Evolutionary conservation across 2,113 vertebrate species (phyloP), one percentile per base, ranked within the genome.

Genomic region (Arizona elegans): DNA sequence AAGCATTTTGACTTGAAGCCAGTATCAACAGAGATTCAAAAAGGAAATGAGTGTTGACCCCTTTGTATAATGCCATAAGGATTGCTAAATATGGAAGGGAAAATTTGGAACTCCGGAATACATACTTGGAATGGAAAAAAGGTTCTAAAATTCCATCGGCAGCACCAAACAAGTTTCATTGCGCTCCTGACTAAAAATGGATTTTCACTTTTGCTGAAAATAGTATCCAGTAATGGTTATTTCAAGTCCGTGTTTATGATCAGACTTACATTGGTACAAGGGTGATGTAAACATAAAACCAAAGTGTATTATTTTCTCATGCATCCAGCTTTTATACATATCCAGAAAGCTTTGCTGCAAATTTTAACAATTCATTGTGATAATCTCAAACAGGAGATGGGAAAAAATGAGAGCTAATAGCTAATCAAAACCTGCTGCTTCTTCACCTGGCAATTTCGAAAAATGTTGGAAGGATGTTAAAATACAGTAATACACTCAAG

Each of bases 31-130:
- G 47, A 85, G 43, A 23, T 91, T 55, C 91, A 93, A 89, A 93
- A 88, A 94, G 89, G 8, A 91, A 93, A 52, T 50, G 29, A 8
- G 5, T 3, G 15, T 86, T 94, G 93, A 90, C 12, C 33, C 90
- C 1, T 6, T 23, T 92, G 23, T 58, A 38, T 47, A 88, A 89
- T 21, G 86, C 56, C 56, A 62, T 91, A 91, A 94, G 95, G 94
- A 93, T 47, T 86, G 55, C 85, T 95, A 52, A 91, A 65, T 88
- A 86, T 92, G 88, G 87, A 94, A 94, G 81, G 13, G 15, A 94
- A 50, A 90, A 81, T 50, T 87, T 58, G 94, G 92, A 47, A 26
- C 5, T 91, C 43, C 9, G 23, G 33, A 0, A 90, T 0, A 6
- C n/a, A 19, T 50, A 94, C 89, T 85, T 92, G 58, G 21, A 92